Base-by-base conservation (phyloP, 2,888 invertebrate genomes). In the Cephus pulcher region DNA sequence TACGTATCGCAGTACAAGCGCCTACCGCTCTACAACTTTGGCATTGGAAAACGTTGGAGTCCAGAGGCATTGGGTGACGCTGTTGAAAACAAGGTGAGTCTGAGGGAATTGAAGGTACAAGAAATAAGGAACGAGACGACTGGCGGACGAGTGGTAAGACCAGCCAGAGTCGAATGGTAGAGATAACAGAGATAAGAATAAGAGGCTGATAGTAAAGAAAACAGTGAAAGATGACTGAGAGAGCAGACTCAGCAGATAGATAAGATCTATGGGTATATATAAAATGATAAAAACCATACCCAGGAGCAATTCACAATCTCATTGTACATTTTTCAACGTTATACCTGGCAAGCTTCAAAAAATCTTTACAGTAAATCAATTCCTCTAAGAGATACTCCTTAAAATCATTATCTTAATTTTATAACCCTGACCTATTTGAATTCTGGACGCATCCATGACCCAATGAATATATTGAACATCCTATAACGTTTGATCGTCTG, bases 1-100 rank as follows among this genome's bases (percentile, higher is more conserved):
- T 95, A 95, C 86, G 94, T 94, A 0, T 94, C 94, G 0, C 94
- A 95, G 82, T 94, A 94, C 84, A 95, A 95, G 83, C 91, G 95
- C 81, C 91, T 94, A 11, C 94, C 94, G 0, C 92, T 93, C 2
- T 92, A 91, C 78, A 93, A 90, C 76, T 92, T 92, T 35, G 92
- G 92, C 86, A 80, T 93, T 84, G 87, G 90, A 80, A 87, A 92
- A 88, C 70, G 93, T 92, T 89, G 82, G 88, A 34, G 90, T 30
- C 40, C 71, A 15, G 77, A 76, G 3, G 78, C 89, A 70, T 80
- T 86, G 34, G 87, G 85, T 76, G 93, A 92, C 35, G 82, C 89
- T 3, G 91, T 92, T 76, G 92, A 93, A 78, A 90, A 90, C 0
- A 88, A 92, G 73, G 90, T 93, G 78, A 89, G 92, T 6, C 40